A percentile compares a stretch with the other conserved stretches of the same genome.
Conservation (phyloP, 2,888 invertebrate genomes). For the Archips xylosteana region DNA sequence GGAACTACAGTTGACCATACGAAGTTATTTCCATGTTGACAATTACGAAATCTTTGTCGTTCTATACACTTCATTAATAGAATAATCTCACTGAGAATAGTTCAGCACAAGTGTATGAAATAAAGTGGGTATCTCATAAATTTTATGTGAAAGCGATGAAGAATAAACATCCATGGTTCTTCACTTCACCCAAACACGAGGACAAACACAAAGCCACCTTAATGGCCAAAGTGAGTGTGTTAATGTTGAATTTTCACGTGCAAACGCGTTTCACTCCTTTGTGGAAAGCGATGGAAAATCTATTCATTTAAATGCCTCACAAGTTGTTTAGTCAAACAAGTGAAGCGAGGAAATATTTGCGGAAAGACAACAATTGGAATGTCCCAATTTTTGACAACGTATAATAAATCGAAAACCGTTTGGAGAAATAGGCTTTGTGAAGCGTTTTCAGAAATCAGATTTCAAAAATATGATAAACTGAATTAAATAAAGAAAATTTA, state of each 20-base stretch:
- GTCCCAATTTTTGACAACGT: no score
- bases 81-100: no score
- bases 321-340: conserved; percentile 22
- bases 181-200: not conserved
- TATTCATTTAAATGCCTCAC: conserved; percentile 9
- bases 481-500: no score
- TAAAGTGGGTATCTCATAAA: not conserved
- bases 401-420: no score
- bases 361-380: not conserved
- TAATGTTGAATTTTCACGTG: conserved; percentile 13
- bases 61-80: no score
- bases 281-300: conserved; percentile 35
- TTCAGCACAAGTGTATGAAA: no score
- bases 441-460: no score
- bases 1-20: no score
- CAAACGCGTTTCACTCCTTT: conserved; percentile 17
- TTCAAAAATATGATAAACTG: no score
- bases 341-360: conserved; percentile 15
- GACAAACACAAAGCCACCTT: conserved; percentile 1
- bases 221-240: conserved; percentile 13
- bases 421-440: no score
- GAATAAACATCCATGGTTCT: not conserved
- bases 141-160: not conserved
- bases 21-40: no score
- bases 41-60: no score